Base-by-base conservation (phyloP, 2,113 vertebrate genomes). In the Aspidoscelis tigris region DNA sequence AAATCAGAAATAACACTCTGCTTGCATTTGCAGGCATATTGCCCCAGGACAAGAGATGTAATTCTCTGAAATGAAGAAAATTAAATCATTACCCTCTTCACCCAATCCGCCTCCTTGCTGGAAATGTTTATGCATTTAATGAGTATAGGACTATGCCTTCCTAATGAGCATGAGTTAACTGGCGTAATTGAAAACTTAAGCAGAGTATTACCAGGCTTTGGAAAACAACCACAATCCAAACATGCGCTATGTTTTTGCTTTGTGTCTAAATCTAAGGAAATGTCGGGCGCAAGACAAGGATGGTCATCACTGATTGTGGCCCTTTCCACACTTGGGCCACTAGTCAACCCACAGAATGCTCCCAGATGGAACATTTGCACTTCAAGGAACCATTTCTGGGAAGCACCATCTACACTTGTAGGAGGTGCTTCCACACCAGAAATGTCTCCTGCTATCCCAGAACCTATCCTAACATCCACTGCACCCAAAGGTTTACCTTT, bases 41-140 rank as follows among this genome's bases (percentile, higher is more conserved):
- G 93, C 94, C 92, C 86, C 88, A 91, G 93, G 95, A 91, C 83
- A 93, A 88, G 91, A 92, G 87, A 90, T 72, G 86, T 92, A 90
- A 90, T 92, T 95, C 94, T 91, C 91, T 84, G 85, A 92, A 94
- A 93, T 85, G 89, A 94, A 92, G 93, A 91, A 92, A 92, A 93
- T 93, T 89, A 94, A 92, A 86, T 92, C 94, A 93, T 94, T 90
- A 93, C 85, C 91, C 93, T 94, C 91, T 93, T 93, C 91, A 92
- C 94, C 89, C 87, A 84, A 87, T 90, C 90, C 89, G 89, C 90
- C 87, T 89, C 87, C 90, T 92, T 89, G 90, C 83, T 85, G 82
- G 91, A 92, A 94, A 94, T 87, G 93, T 90, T 94, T 91, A 39
- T 91, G 90, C 90, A 81, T 90, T 93, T 94, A 93, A 93, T 93